Evolutionary conservation across 2,888 invertebrate species (phyloP).

Genomic region (Phania funesta): DNA sequence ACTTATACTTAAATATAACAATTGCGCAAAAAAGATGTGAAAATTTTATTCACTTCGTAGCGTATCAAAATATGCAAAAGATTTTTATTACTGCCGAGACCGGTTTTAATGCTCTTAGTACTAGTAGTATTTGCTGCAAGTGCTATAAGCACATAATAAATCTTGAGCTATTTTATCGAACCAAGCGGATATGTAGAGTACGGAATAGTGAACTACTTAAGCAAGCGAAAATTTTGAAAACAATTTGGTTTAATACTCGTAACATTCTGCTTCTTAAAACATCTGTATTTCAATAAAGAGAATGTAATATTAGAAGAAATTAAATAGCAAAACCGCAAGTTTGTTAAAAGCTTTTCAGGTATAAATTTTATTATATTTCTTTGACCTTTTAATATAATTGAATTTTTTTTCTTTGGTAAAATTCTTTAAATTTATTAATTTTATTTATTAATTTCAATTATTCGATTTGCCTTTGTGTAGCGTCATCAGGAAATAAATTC

Average conservation of each 20-base stretch:
- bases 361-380: too few species aligned
- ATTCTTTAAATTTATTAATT: too few species aligned
- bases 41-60: constrained; percentile 36
- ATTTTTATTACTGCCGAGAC: constrained; percentile 20
- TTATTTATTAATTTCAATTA: too few species aligned
- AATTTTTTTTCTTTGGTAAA: too few species aligned
- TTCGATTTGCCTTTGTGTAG: too few species aligned
- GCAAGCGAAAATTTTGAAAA: constrained; percentile 51
- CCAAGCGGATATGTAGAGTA: constrained; percentile 7
- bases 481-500: too few species aligned
- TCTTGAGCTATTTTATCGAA: background rate
- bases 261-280: constrained; percentile 12
- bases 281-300: background rate
- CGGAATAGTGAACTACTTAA: background rate
- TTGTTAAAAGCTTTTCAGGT: too few species aligned
- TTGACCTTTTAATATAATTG: too few species aligned
- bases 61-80: constrained; percentile 44
- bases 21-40: constrained; percentile 9
- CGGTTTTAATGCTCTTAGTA: background rate
- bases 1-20: constrained; percentile 1
- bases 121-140: background rate
- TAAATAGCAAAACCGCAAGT: too few species aligned
- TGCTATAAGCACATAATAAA: background rate
- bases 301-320: background rate
- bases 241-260: constrained; percentile 10